Evolutionary conservation across 2,797 vertebrate genomes (phyloP).

Genomic region (Hippoglossus hippoglossus): DNA sequence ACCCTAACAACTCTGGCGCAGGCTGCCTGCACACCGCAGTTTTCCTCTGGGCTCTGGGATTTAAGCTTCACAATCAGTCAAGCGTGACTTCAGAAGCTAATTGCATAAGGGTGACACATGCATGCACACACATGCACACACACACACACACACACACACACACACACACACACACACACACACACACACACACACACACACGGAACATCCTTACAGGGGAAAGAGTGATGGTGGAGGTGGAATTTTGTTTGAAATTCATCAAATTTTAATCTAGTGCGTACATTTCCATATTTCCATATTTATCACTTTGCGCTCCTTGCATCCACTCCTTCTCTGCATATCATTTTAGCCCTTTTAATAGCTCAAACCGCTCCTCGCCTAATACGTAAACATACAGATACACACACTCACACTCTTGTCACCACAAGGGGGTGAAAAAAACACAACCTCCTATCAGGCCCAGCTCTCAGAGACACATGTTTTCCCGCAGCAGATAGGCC

Average conservation of each 20-base stretch:
- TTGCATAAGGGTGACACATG: slow-evolving; percentile 76
- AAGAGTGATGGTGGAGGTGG: slow-evolving; percentile 69
- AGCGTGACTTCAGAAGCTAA: slow-evolving; percentile 79
- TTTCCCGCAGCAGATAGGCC: slow-evolving; percentile 57
- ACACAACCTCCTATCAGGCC: slow-evolving; percentile 52
- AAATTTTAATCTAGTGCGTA: slow-evolving; percentile 78
- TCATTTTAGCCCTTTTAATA: slow-evolving; percentile 77
- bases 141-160: slow-evolving; percentile 20
- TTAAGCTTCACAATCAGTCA: slow-evolving; percentile 77
- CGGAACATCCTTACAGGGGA: slow-evolving; percentile 56
- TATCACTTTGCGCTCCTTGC: slow-evolving; percentile 71
- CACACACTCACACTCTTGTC: slow-evolving; percentile 36
- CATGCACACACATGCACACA: slow-evolving; percentile 28
- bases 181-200: background rate
- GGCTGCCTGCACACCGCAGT: slow-evolving; percentile 56
- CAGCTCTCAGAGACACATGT: slow-evolving; percentile 57
- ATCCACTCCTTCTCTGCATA: slow-evolving; percentile 69
- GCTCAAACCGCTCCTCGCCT: slow-evolving; percentile 53
- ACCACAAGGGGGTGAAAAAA: slow-evolving; percentile 4
- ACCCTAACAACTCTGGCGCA: slow-evolving; percentile 75
- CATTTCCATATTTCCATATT: slow-evolving; percentile 85
- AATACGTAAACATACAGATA: slow-evolving; percentile 42
- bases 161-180: slow-evolving; percentile 32
- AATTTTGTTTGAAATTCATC: slow-evolving; percentile 82
- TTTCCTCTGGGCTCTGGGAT: slow-evolving; percentile 70